phyloP scores from a whole-genome alignment of 2,888 invertebrate genomes.

The Lasioglossum vierecki region DNA sequence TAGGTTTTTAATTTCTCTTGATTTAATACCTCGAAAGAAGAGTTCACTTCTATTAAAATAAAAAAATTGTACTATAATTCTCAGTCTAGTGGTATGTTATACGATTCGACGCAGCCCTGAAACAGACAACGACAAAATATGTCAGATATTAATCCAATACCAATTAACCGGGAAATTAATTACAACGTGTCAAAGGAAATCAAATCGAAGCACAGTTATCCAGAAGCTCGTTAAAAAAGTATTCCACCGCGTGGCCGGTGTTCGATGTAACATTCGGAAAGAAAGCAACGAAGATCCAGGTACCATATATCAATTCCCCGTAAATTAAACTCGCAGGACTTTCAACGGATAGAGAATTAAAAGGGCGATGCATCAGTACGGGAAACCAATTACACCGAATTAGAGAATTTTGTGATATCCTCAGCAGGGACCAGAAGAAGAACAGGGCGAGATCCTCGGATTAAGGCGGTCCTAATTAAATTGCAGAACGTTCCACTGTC shows the following conservation, averaged over 20 bases:
- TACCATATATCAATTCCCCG: background rate
- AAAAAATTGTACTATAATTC: background rate
- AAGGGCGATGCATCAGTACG: constrained; percentile 13
- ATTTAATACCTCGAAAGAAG: background rate
- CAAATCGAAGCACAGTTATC: background rate
- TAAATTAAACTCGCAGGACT: background rate
- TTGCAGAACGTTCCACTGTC: constrained; percentile 25
- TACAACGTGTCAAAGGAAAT: background rate
- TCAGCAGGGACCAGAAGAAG: background rate
- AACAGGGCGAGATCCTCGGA: constrained; percentile 16
- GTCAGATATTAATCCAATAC: background rate
- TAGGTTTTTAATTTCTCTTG: background rate
- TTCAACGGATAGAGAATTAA: constrained; percentile 7
- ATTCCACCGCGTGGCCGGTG: background rate
- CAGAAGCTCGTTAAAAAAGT: background rate
- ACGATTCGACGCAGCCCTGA: too few relatives aligned
- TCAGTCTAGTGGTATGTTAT: background rate
- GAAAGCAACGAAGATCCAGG: background rate
- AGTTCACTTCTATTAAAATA: background rate
- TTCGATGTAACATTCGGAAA: background rate
- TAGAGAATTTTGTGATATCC: constrained; percentile 19
- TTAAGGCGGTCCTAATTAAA: constrained; percentile 57
- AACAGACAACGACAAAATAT: background rate
- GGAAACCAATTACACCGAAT: constrained; percentile 41
- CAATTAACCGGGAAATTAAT: background rate